Conservation (phyloP, 2,888 invertebrate species). For the Apomyelois bistriatella region DNA sequence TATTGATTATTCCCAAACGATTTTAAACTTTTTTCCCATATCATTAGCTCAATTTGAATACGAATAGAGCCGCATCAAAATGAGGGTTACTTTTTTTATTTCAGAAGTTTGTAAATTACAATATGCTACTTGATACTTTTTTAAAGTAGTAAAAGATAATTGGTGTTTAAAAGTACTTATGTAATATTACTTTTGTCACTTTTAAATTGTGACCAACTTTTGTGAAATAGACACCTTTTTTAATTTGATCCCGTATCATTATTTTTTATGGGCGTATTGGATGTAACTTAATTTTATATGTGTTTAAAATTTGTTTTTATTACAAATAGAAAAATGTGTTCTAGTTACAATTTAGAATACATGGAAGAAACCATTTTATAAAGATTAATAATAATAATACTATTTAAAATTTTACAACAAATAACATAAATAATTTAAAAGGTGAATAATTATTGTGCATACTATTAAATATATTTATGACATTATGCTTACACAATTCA, state of each 20-base stretch:
- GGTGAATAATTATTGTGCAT: no score
- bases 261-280: no score
- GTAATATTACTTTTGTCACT: not conserved
- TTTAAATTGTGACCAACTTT: not conserved
- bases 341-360: no score
- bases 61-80: conserved; percentile 10
- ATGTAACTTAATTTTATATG: no score
- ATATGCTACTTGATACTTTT: conserved; percentile 1
- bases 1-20: conserved; percentile 52
- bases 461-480: no score
- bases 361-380: no score
- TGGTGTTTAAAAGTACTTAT: not conserved
- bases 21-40: conserved; percentile 26
- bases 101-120: not conserved
- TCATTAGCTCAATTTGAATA: conserved; percentile 23
- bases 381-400: no score
- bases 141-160: not conserved
- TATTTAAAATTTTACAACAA: no score
- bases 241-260: not conserved
- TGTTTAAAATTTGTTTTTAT: no score
- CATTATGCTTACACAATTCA: no score
- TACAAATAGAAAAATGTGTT: no score
- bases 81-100: conserved; percentile 3
- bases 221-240: not conserved
- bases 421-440: no score